A percentile compares a stretch with the other conserved stretches of the same genome.
Evolutionary conservation across 2,797 vertebrate species (phyloP).

Genomic region (Enteromius treurensis): DNA sequence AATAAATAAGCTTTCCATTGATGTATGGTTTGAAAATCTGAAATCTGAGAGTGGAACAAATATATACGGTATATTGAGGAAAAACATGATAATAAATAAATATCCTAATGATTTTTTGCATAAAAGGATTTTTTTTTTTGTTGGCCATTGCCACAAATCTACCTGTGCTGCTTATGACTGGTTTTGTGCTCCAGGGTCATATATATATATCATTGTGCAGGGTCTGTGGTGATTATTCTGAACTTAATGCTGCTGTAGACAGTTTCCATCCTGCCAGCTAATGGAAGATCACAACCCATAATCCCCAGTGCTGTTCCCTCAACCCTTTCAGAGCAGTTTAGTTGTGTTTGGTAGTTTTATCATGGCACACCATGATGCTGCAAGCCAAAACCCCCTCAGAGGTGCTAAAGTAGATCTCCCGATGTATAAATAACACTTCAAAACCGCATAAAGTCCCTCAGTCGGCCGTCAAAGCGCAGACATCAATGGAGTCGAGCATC

Average conservation of each 20-base stretch:
- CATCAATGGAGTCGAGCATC: background rate
- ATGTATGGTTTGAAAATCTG: no score
- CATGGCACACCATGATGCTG: background rate
- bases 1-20: no score
- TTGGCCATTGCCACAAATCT: no score
- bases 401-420: background rate
- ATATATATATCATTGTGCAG: background rate
- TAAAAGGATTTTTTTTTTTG: no score
- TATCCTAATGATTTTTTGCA: no score
- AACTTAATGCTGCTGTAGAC: background rate
- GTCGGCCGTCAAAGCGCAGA: background rate
- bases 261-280: background rate
- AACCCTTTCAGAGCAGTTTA: background rate
- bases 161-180: no score
- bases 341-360: constrained; percentile 3
- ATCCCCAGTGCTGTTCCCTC: background rate
- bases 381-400: background rate
- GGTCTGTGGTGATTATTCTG: background rate
- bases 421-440: background rate
- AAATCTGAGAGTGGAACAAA: no score
- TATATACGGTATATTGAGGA: no score
- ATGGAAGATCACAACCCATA: constrained; percentile 5
- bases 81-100: no score
- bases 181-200: no score
- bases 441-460: background rate